Percentiles rank a stretch among this genome's conserved stretches.
Evolutionary conservation across 2,113 vertebrate genomes (phyloP).

Genomic region (Neofelis nebulosa): DNA sequence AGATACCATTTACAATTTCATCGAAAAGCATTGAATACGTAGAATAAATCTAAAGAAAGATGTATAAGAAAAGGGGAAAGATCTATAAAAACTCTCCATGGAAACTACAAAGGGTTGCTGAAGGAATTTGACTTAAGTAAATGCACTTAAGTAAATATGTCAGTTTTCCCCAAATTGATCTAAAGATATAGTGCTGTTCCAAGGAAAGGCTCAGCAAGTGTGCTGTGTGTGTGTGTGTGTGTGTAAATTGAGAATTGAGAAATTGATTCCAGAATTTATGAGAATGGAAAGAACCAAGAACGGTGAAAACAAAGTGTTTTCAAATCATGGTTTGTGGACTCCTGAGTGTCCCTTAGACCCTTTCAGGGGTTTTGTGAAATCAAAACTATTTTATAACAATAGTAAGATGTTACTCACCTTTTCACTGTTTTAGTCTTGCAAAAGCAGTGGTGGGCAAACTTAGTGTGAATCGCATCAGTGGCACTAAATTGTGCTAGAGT

Average conservation of each 20-base stretch:
- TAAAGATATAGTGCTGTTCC: neutral
- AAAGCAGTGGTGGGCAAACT: neutral
- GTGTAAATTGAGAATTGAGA: neutral
- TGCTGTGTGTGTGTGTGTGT: neutral
- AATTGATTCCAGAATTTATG: neutral
- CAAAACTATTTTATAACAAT: neutral
- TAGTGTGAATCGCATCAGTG: neutral
- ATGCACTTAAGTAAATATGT: neutral
- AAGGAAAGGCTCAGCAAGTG: neutral
- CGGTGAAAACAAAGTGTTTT: neutral
- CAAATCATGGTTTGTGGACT: neutral
- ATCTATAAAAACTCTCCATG: neutral
- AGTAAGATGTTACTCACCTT: neutral
- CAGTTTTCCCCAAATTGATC: neutral
- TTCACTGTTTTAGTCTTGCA: neutral
- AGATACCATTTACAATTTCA: neutral
- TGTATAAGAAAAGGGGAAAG: neutral
- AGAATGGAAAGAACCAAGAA: neutral
- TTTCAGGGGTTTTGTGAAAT: neutral
- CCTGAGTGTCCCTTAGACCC: neutral
- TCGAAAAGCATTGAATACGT: neutral
- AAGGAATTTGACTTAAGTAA: neutral
- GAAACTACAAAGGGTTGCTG: neutral
- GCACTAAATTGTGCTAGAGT: neutral
- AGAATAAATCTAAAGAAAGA: constrained; percentile 17